phyloP scores from a whole-genome alignment of 2,888 invertebrate species.

The Eristalis pertinax region DNA sequence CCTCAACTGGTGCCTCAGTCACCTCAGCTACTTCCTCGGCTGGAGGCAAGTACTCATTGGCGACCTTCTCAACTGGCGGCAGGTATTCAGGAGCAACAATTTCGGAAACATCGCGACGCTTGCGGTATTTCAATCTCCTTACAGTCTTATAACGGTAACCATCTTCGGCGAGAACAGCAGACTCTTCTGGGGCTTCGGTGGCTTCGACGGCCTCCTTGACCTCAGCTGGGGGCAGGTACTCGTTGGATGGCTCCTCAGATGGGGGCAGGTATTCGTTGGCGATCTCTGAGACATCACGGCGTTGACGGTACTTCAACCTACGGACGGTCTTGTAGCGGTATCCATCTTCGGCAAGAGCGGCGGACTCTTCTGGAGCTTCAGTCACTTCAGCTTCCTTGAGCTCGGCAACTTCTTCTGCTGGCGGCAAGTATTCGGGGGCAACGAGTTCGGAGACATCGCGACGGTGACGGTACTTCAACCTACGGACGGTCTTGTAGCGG shows the following conservation, averaged over 20 bases:
- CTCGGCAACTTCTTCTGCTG: too few species aligned
- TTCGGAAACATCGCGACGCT: conserved; percentile 66
- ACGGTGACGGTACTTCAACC: conserved; percentile 30
- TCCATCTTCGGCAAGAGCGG: conserved; percentile 74
- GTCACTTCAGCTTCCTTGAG: not conserved
- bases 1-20: conserved; percentile 70
- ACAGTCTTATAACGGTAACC: conserved; percentile 76
- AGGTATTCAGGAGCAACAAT: conserved; percentile 43
- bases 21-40: conserved; percentile 56
- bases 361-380: conserved; percentile 73
- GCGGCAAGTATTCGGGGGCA: not conserved
- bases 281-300: conserved; percentile 76
- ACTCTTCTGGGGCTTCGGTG: conserved; percentile 68
- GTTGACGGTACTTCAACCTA: conserved; percentile 75
- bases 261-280: conserved; percentile 75
- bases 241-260: conserved; percentile 56
- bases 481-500: conserved; percentile 45
- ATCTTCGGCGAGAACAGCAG: conserved; percentile 73
- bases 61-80: conserved; percentile 50
- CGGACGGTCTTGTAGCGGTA: conserved; percentile 77
- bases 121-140: conserved; percentile 75
- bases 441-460: conserved; percentile 2
- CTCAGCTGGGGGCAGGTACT: conserved; percentile 19
- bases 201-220: conserved; percentile 27
- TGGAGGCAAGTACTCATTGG: conserved; percentile 75